A percentile compares a stretch with the other conserved stretches of the same genome.
Conservation (phyloP, 1,140 invertebrate genomes). For the Apocrypta bakeri region DNA sequence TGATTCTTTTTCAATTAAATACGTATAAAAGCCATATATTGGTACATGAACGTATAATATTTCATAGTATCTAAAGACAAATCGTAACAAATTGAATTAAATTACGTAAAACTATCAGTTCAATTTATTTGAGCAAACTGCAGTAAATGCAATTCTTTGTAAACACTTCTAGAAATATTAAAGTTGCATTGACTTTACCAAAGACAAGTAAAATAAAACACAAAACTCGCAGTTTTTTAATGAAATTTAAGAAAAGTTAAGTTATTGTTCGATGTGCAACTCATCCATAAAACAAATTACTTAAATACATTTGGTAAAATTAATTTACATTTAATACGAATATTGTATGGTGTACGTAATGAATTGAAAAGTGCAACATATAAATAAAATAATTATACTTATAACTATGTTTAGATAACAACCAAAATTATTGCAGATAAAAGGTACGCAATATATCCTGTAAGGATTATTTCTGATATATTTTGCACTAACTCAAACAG, state of each 20-base stretch:
- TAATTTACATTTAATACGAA: slow-evolving; percentile 28
- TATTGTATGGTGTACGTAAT: slow-evolving; percentile 11
- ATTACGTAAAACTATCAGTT: slow-evolving; percentile 27
- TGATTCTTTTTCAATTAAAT: slow-evolving; percentile 27
- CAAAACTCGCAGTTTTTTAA: neutral
- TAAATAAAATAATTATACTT: slow-evolving; percentile 23
- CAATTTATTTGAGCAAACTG: slow-evolving; percentile 18
- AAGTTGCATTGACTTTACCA: neutral
- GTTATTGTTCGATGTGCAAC: slow-evolving; percentile 7
- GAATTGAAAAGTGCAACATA: slow-evolving; percentile 30
- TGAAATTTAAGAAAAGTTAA: neutral
- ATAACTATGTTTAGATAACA: slow-evolving; percentile 33
- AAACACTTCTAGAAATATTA: neutral
- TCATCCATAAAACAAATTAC: slow-evolving; percentile 10
- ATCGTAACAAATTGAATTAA: slow-evolving; percentile 26
- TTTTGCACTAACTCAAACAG: slow-evolving; percentile 33
- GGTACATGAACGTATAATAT: slow-evolving; percentile 5
- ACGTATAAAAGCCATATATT: slow-evolving; percentile 29
- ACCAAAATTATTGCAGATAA: slow-evolving; percentile 43
- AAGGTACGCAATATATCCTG: neutral
- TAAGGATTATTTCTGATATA: neutral
- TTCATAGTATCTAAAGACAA: slow-evolving; percentile 14
- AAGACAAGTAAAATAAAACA: neutral
- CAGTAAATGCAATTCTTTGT: slow-evolving; percentile 19
- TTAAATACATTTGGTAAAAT: slow-evolving; percentile 28